These are phyloP conservation scores for Plectropomus leopardus DNA, from an alignment of 2,113 vertebrate species.

Conservation along the genomic window DNA sequence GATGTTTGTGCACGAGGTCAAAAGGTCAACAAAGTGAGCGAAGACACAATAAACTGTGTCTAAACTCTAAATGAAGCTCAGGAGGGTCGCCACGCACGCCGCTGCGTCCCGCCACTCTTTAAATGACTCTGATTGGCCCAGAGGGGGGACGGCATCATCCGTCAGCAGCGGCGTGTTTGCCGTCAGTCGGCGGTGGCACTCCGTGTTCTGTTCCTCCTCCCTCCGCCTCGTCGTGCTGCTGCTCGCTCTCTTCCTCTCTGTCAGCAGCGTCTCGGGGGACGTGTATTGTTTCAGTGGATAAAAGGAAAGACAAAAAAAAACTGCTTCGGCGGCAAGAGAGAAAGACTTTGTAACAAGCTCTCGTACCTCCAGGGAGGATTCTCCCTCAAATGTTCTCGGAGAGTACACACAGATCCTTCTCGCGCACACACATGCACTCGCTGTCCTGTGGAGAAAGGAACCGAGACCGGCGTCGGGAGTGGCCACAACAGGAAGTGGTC, in stretches of 20 bases:
- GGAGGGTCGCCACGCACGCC: too few relatives aligned
- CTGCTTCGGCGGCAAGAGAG: slow-evolving; percentile 24
- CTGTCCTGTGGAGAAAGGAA: slow-evolving; percentile 35
- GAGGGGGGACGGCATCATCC: neutral
- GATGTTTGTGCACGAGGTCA: too few relatives aligned
- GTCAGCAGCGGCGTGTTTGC: neutral
- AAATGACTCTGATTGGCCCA: neutral
- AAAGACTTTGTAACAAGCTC: slow-evolving; percentile 41
- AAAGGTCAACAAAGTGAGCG: too few relatives aligned
- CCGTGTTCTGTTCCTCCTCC: neutral
- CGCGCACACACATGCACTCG: slow-evolving; percentile 1
- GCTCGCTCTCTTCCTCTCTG: neutral
- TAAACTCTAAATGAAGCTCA: too few relatives aligned
- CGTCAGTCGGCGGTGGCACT: neutral
- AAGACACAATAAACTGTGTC: too few relatives aligned
- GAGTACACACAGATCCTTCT: neutral
- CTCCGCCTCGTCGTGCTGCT: neutral
- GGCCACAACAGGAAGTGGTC: slow-evolving; percentile 65
- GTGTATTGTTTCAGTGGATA: slow-evolving; percentile 50
- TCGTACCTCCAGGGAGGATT: slow-evolving; percentile 19
- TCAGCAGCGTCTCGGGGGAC: neutral
- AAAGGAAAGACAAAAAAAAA: slow-evolving; percentile 17
- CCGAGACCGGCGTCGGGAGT: slow-evolving; percentile 45
- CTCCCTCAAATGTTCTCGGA: slow-evolving; percentile 3
- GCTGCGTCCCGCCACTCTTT: neutral